A percentile compares a stretch with the other conserved stretches of the same genome.
Evolutionary conservation across 2,888 invertebrate species (phyloP).

Genomic region (Melanostoma scalare): DNA sequence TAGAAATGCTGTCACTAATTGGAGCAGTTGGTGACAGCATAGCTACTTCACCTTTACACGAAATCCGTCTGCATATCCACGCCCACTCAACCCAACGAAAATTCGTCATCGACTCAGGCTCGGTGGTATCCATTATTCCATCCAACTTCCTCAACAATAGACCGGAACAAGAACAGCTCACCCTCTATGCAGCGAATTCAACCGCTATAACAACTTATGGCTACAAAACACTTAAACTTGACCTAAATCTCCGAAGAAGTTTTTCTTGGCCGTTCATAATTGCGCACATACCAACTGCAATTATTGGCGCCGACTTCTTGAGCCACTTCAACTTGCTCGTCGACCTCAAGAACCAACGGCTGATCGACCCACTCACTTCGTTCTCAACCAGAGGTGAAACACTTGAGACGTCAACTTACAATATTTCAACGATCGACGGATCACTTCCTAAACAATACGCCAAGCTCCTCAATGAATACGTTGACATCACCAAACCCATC

Average conservation of each 20-base stretch:
- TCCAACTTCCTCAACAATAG: no score
- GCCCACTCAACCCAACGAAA: background rate
- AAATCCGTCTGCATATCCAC: conserved; percentile 4
- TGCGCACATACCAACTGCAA: background rate
- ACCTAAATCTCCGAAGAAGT: no score
- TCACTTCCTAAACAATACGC: background rate
- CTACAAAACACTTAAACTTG: no score
- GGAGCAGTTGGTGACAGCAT: conserved; percentile 1
- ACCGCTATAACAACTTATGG: no score
- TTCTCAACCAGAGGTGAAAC: background rate
- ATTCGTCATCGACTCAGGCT: background rate
- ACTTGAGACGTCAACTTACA: no score
- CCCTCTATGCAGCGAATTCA: no score
- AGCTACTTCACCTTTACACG: background rate
- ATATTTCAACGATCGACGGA: background rate
- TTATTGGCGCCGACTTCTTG: background rate
- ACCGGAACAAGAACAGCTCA: no score
- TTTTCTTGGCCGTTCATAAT: background rate
- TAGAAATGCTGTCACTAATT: conserved; percentile 2
- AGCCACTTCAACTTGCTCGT: background rate
- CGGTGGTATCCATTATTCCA: no score
- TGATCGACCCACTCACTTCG: background rate
- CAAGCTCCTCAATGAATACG: background rate
- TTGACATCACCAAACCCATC: background rate
- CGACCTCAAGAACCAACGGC: background rate